Evolutionary conservation across 1,140 invertebrate genomes (phyloP).

Genomic region (Drosophila leontia): DNA sequence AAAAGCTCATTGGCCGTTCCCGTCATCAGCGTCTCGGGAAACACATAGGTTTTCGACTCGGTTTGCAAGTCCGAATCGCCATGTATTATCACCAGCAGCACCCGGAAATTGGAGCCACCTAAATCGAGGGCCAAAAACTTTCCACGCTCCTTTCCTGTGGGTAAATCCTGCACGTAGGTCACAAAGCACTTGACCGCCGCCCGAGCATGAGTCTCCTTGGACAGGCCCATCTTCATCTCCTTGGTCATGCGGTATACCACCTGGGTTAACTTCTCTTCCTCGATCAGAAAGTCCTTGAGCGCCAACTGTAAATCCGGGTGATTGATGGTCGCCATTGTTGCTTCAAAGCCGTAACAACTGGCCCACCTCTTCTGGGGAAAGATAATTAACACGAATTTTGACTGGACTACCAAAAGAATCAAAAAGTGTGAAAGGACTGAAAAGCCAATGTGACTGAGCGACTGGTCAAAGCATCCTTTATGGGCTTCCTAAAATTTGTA

Average conservation of each 20-base stretch:
- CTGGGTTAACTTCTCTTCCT: conserved; percentile 90
- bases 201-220: conserved; percentile 90
- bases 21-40: conserved; percentile 95
- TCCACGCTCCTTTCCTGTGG: conserved; percentile 97
- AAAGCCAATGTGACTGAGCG: background rate
- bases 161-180: conserved; percentile 97
- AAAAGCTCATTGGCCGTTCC: conserved; percentile 95
- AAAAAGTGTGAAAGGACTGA: background rate
- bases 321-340: background rate
- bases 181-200: conserved; percentile 91
- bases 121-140: conserved; percentile 98
- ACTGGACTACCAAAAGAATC: background rate
- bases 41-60: conserved; percentile 97
- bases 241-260: conserved; percentile 91
- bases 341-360: background rate
- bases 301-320: conserved; percentile 19
- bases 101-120: conserved; percentile 99
- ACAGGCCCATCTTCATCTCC: conserved; percentile 93
- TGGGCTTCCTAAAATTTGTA: background rate
- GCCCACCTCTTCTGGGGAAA: background rate
- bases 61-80: conserved; percentile 91
- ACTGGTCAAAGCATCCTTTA: background rate
- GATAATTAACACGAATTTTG: background rate
- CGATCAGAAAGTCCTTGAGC: conserved; percentile 40
- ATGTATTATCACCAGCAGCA: conserved; percentile 94